A percentile compares a stretch with the other conserved stretches of the same genome.
Conservation (phyloP, 2,888 invertebrate species). For the Hemaris fuciformis region DNA sequence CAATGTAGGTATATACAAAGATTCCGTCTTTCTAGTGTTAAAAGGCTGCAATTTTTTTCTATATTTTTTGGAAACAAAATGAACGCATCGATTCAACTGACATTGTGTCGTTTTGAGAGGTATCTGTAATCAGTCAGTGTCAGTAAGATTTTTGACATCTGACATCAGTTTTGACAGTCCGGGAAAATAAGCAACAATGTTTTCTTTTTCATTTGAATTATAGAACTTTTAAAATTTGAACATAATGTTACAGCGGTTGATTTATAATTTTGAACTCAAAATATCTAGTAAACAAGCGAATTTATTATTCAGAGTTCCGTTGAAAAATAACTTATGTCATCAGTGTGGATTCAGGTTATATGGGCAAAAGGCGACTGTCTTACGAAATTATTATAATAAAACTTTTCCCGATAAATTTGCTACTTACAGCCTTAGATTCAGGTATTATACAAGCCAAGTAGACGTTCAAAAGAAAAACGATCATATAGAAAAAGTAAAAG, state of each 20-base stretch:
- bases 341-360: conserved; percentile 67
- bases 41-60: too few species aligned
- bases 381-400: conserved; percentile 63
- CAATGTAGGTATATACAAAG: too few species aligned
- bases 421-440: conserved; percentile 49
- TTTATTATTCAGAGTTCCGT: conserved; percentile 47
- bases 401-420: conserved; percentile 47
- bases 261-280: conserved; percentile 60
- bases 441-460: conserved; percentile 64
- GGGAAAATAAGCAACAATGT: conserved; percentile 20
- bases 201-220: conserved; percentile 31
- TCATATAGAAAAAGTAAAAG: conserved; percentile 45
- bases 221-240: conserved; percentile 33
- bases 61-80: background rate
- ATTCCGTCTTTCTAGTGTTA: too few species aligned
- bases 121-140: background rate
- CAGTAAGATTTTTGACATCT: background rate
- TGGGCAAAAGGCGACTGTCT: conserved; percentile 52
- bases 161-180: conserved; percentile 19
- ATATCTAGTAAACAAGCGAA: conserved; percentile 53
- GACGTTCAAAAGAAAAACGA: conserved; percentile 61
- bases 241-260: conserved; percentile 66
- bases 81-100: background rate
- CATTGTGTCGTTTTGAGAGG: background rate
- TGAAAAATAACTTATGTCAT: conserved; percentile 54